These are phyloP conservation scores for Chionis minor DNA, from an alignment of 2,113 vertebrate genomes.

Conservation along the genomic window DNA sequence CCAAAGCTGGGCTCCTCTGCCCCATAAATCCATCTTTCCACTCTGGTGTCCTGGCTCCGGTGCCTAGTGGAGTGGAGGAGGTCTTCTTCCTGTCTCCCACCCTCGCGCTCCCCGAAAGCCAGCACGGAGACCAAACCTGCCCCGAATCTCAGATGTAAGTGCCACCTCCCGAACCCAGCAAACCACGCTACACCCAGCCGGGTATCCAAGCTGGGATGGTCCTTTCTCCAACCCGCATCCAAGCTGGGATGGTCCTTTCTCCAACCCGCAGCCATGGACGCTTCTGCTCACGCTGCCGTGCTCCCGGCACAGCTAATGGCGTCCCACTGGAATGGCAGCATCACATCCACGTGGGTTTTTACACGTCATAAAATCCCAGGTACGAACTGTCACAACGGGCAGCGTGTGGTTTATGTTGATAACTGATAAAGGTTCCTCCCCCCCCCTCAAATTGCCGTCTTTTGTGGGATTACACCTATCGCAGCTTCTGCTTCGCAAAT, in stretches of 20 bases:
- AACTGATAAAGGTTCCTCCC: not conserved
- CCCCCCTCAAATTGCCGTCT: not conserved
- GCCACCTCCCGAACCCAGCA: not conserved
- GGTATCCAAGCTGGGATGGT: not conserved
- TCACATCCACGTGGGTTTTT: not conserved
- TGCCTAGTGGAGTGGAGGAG: no score
- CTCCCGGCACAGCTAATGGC: rapidly evolving
- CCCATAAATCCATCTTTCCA: no score
- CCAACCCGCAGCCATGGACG: not conserved
- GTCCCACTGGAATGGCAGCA: not conserved
- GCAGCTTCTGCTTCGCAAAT: not conserved
- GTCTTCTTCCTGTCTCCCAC: no score
- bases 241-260: not conserved
- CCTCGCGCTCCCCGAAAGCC: rapidly evolving
- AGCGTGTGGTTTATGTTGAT: not conserved
- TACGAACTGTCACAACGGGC: not conserved
- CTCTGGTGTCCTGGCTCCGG: no score
- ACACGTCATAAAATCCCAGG: not conserved
- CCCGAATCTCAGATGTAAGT: not conserved
- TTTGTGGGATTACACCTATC: not conserved
- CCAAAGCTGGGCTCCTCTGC: no score
- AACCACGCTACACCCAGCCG: no score
- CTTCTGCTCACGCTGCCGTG: rapidly evolving
- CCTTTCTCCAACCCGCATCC: not conserved
- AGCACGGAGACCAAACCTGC: not conserved